Evolutionary conservation across 1,140 invertebrate genomes (phyloP).

Genomic region (Drosophila grimshawi): DNA sequence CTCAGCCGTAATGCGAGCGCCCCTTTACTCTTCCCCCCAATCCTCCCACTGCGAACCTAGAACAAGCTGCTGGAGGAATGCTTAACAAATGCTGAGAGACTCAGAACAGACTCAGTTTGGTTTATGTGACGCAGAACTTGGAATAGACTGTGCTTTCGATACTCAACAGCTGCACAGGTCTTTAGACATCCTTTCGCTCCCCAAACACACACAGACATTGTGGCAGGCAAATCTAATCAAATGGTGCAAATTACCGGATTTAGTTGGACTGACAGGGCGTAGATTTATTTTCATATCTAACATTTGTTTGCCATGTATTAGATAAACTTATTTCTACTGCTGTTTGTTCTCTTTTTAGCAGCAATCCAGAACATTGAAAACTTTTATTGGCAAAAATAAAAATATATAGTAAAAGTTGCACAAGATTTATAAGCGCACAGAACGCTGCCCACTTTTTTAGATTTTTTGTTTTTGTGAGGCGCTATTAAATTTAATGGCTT

Average conservation of each 20-base stretch:
- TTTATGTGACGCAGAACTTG: not conserved
- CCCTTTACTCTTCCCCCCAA: not conserved
- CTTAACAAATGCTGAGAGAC: not conserved
- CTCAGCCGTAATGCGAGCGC: conserved; percentile 13
- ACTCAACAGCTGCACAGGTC: conserved; percentile 15
- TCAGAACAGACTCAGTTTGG: not conserved
- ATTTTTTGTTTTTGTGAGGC: conserved; percentile 1
- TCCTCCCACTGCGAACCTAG: not conserved
- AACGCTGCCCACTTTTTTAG: too few species aligned
- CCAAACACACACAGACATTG: not conserved
- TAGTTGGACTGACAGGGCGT: conserved; percentile 23
- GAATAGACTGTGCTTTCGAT: conserved; percentile 3
- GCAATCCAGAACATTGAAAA: conserved; percentile 2
- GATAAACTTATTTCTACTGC: conserved; percentile 33
- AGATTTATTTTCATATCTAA: conserved; percentile 42
- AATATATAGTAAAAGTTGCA: conserved; percentile 7
- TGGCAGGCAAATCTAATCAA: conserved; percentile 42
- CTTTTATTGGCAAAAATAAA: conserved; percentile 6
- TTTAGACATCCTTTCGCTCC: not conserved
- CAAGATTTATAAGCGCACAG: conserved; percentile 17
- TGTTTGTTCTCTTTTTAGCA: conserved; percentile 26
- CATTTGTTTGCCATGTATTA: conserved; percentile 23
- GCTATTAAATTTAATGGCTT: conserved; percentile 60
- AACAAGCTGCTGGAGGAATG: not conserved
- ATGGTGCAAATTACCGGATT: conserved; percentile 55